Percentiles rank a stretch among this genome's conserved stretches.
Conservation (phyloP, 2,888 invertebrate genomes). For the Liopterus haemorrhoidalis region DNA sequence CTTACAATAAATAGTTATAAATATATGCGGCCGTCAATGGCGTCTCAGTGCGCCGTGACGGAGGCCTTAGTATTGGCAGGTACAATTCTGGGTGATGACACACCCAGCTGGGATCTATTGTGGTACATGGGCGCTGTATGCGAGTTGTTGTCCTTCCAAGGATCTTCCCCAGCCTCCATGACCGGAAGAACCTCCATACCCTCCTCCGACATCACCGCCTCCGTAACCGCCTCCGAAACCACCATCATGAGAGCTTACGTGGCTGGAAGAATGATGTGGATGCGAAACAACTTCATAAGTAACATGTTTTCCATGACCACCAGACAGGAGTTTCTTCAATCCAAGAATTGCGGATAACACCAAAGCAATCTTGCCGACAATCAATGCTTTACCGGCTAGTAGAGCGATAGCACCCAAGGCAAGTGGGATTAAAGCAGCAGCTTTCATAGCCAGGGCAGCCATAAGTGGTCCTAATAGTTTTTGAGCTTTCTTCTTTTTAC, state of each 20-base stretch:
- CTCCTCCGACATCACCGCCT: slow-evolving; percentile 50
- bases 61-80: slow-evolving; percentile 43
- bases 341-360: slow-evolving; percentile 79
- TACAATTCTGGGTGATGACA: slow-evolving; percentile 38
- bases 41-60: too few species aligned
- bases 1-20: slow-evolving; percentile 22
- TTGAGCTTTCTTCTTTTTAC: slow-evolving; percentile 75
- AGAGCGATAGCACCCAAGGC: slow-evolving; percentile 76
- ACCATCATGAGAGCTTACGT: slow-evolving; percentile 63
- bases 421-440: slow-evolving; percentile 71
- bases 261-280: slow-evolving; percentile 69
- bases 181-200: slow-evolving; percentile 54
- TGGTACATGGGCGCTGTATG: slow-evolving; percentile 64
- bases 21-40: too few species aligned
- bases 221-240: slow-evolving; percentile 49
- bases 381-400: slow-evolving; percentile 77
- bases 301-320: slow-evolving; percentile 70
- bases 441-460: slow-evolving; percentile 68
- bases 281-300: slow-evolving; percentile 84
- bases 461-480: slow-evolving; percentile 73
- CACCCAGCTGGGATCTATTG: slow-evolving; percentile 41
- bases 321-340: slow-evolving; percentile 70
- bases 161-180: slow-evolving; percentile 71
- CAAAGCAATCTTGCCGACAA: slow-evolving; percentile 79
- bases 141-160: slow-evolving; percentile 67